Evolutionary conservation across 2,797 vertebrate genomes (phyloP), one percentile per base, ranked within the genome.

Genomic region (Borostomias antarcticus): DNA sequence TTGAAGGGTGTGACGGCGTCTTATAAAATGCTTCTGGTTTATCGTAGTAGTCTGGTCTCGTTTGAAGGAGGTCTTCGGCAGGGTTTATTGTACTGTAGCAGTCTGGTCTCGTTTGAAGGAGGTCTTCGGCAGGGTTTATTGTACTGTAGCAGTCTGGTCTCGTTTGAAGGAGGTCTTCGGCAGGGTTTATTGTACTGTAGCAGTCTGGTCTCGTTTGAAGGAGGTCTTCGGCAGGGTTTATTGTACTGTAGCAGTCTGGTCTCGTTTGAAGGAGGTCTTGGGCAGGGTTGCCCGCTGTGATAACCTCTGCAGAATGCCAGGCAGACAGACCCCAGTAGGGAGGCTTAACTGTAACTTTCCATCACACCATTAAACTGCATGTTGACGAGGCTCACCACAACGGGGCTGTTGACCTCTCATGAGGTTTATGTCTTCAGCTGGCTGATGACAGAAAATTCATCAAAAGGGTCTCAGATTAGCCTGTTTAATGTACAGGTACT

Each of bases 361-460:
- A 65, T 73, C 66, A 67, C 68, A 51, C 67, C 61, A 72, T 79
- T 78, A 80, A 82, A 52, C 15, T 62, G 40, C 40, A 23, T 58
- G 28, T 56, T 53, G 19, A 26, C 62, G 54, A 33, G 23, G 35
- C 9, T 51, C 15, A 4, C 13, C 5, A 11, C 37, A 11, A 15
- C 37, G 11, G n/a, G 10, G 11, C 11, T 40, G 10, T 40, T 40
- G 37, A 15, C 15, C 40, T 43, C 40, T 15, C 40, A 3, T 43
- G 3, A 17, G 40, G 40, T n/a, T 43, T 17, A 43, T 15, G 15
- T 43, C 40, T 1, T 15, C 5, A 1, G n/a, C 40, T 4, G 40
- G 40, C 40, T 43, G n/a, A 43, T n/a, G 40, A 43, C n/a, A 5
- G n/a, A n/a, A 17, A 3, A n/a, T 43, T 43, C 13, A 17, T 43